phyloP scores from a whole-genome alignment of 2,888 invertebrate genomes.

The Drosophila dives region DNA sequence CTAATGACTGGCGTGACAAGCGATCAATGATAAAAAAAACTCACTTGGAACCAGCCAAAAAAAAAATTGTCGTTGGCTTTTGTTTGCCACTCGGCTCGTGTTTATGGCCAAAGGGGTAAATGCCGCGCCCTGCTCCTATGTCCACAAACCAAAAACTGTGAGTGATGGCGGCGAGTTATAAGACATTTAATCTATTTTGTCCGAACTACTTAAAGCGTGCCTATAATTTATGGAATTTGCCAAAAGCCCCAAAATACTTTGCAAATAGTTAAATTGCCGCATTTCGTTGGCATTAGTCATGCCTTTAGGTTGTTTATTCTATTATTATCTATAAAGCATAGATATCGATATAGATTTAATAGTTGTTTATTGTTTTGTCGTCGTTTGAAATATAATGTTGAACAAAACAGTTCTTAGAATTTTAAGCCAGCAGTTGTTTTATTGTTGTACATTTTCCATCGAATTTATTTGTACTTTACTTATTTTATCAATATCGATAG shows the following conservation, averaged over 20 bases:
- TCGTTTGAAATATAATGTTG: background rate
- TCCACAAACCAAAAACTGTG: background rate
- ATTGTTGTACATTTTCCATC: background rate
- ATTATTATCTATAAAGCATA: background rate
- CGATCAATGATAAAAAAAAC: constrained; percentile 51
- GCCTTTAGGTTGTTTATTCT: constrained; percentile 4
- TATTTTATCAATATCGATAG: background rate
- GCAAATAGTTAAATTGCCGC: constrained; percentile 46
- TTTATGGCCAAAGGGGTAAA: constrained; percentile 16
- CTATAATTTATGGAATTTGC: constrained; percentile 53
- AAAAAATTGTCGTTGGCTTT: constrained; percentile 49
- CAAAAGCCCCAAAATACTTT: constrained; percentile 19
- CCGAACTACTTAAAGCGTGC: constrained; percentile 17
- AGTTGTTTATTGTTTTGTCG: background rate
- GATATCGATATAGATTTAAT: background rate
- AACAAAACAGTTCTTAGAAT: background rate
- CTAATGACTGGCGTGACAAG: constrained; percentile 49
- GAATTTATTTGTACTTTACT: background rate
- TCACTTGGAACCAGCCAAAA: constrained; percentile 47
- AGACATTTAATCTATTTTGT: constrained; percentile 44
- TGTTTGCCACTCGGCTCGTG: constrained; percentile 22
- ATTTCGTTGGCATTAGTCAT: constrained; percentile 66
- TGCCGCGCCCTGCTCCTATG: background rate
- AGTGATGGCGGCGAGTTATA: constrained; percentile 36
- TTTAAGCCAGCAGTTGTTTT: background rate